phyloP scores from a whole-genome alignment of 37 sponge, comb jelly and placozoan species.

The Diacarnus erythraeanus region DNA sequence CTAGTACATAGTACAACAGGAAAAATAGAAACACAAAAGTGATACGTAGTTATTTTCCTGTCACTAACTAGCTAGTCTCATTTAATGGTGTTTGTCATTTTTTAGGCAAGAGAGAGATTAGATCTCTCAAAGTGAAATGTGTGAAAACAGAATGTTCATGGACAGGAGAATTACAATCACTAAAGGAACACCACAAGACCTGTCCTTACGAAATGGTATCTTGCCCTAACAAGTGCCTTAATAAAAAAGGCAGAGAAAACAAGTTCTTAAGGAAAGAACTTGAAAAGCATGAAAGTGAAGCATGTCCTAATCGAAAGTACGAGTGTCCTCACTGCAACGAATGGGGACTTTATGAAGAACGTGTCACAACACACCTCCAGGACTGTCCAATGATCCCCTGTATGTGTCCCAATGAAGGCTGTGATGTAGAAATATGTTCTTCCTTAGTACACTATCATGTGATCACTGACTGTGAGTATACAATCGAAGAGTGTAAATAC shows the following conservation, averaged over 20 bases:
- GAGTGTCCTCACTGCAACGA: background rate
- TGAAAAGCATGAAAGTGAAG: background rate
- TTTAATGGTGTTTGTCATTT: too few species aligned
- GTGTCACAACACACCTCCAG: background rate
- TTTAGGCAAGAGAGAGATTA: background rate
- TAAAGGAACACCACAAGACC: background rate
- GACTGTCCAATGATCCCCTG: background rate
- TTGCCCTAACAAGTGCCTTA: background rate
- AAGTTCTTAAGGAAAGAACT: background rate
- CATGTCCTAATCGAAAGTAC: background rate
- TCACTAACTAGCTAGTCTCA: too few species aligned
- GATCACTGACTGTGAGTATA: background rate
- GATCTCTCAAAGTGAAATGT: background rate
- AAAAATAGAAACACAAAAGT: too few species aligned
- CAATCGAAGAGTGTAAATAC: background rate
- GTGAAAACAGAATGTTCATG: background rate
- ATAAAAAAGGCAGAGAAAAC: background rate
- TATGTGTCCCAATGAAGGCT: background rate
- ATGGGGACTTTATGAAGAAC: background rate
- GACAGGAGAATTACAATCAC: background rate
- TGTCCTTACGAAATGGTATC: background rate
- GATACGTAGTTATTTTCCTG: too few species aligned
- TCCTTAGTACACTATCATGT: background rate
- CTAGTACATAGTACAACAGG: too few species aligned
- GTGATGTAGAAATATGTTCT: background rate